A percentile compares a stretch with the other conserved stretches of the same genome.
phyloP scores from a whole-genome alignment of 2,888 invertebrate species.

The Diachrysia chrysitis region DNA sequence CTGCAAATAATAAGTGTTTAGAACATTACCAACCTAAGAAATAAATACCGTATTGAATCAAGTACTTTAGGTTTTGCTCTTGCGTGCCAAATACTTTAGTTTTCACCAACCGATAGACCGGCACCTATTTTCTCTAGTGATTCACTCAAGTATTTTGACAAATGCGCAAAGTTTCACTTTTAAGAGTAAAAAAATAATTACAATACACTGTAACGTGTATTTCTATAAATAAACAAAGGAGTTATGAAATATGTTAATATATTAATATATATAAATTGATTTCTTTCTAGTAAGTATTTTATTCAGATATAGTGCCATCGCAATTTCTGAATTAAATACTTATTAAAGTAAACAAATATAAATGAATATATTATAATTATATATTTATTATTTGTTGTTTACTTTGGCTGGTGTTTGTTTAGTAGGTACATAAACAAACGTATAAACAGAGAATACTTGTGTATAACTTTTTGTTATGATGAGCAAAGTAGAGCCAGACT shows the following conservation, averaged over 20 bases:
- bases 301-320: too few relatives aligned
- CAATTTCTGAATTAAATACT: too few relatives aligned
- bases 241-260: too few relatives aligned
- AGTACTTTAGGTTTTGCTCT: conserved; percentile 7
- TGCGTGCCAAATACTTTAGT: conserved; percentile 13
- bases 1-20: conserved; percentile 86
- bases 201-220: too few relatives aligned
- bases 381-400: neutral
- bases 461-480: neutral
- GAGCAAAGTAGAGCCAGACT: neutral
- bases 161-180: neutral
- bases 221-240: too few relatives aligned
- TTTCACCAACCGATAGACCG: conserved; percentile 1
- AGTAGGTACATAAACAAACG: neutral
- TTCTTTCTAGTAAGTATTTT: too few relatives aligned
- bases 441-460: neutral
- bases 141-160: conserved; percentile 7
- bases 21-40: neutral
- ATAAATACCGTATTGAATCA: neutral
- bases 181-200: neutral
- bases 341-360: too few relatives aligned
- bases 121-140: conserved; percentile 15
- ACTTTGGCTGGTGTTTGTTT: neutral
- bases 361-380: too few relatives aligned
- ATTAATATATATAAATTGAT: too few relatives aligned